Base-by-base conservation (phyloP, 2,888 invertebrate species). In the Callyntrura guangdongensis region DNA sequence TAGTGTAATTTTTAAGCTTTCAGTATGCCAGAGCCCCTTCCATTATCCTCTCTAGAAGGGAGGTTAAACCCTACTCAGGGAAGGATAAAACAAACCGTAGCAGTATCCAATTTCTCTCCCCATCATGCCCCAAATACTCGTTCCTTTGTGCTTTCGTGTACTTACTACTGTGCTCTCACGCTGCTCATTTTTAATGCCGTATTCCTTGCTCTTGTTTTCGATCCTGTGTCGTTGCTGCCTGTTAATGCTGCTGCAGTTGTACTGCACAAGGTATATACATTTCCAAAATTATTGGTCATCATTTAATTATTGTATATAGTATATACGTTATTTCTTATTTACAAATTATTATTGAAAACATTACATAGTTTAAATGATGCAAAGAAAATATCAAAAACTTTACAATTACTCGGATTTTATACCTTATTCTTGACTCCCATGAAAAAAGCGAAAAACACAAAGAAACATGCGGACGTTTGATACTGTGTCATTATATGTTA, bases 161-260 rank as follows among this genome's bases (percentile, higher is more conserved):
- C 27, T 81, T 20, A 45, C 59, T 81, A 59, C 36, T 81, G 81
- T 61, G 14, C 12, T 56, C 12, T 56, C 12, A 45, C 36, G 61
- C 61, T 81, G 20, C 59, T 81, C 20, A 61, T 61, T 45, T 61
- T 61, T 17, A 61, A 81, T 27, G 11, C 45, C 8, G 12, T 81
- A 3, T 12, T 81, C 17, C 11, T 45, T 81, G 17, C 45, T 11
- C 11, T 81, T 20, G 17, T 61, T 17, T 6, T 81, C 5, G 81
- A 81, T 11, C 59, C 81, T 14, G 14, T 61, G n/a, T 61, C 61
- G 0, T 25, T 77, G 12, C 12, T 77, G 27, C 22, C 49, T 0
- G 81, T 81, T 17, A 20, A 81, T 59, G 81, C 81, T n/a, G 81
- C 81, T n/a, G 81, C 81, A 20, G 36, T 79, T 1, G 27, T 61